Base-by-base conservation (phyloP, 2,797 vertebrate species). In the Austrolebias charrua region DNA sequence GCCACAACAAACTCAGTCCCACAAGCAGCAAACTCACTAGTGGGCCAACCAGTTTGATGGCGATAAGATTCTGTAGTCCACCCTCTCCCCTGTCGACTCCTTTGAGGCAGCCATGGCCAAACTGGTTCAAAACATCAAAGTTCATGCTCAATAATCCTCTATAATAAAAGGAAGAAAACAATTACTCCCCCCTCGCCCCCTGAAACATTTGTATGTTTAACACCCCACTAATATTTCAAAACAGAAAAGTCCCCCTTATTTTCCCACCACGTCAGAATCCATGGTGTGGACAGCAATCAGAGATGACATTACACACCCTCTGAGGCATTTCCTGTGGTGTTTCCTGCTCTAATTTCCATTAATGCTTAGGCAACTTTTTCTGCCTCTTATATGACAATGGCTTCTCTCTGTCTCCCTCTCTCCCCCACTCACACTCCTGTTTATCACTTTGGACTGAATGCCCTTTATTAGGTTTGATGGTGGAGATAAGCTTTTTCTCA, bases 221-320 rank as follows among this genome's bases (percentile, higher is more conserved):
- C 50, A 62, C 55, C 55, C 31, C 20, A 19, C 2, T 53, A 50
- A 31, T 63, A 28, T 16, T 52, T 38, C 44, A 24, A 42, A 28
- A 14, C 51, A 79, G 64, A 70, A 79, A 76, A 60, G 62, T 28
- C 16, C 35, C 18, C 20, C 31, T 15, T 81, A 58, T 79, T 79
- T 84, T 69, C 73, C 76, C 75, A 85, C 58, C 59, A 55, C 67
- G 86, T 83, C 72, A 78, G 81, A 78, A 83, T 73, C 71, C 69
- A 84, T 75, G 75, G 74, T 76, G 80, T 15, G 54, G 80, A 80
- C 76, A 81, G 69, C 31, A 78, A 87, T 85, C 87, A 84, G 81
- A 83, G 86, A 90, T 89, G 87, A 78, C 86, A 90, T 92, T 90
- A 92, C 91, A 88, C 88, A 73, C 82, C 86, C 86, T 86, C 88